A percentile compares a stretch with the other conserved stretches of the same genome.
Conservation (phyloP, 2,797 vertebrate genomes). For the Peromyscus melanophrys region DNA sequence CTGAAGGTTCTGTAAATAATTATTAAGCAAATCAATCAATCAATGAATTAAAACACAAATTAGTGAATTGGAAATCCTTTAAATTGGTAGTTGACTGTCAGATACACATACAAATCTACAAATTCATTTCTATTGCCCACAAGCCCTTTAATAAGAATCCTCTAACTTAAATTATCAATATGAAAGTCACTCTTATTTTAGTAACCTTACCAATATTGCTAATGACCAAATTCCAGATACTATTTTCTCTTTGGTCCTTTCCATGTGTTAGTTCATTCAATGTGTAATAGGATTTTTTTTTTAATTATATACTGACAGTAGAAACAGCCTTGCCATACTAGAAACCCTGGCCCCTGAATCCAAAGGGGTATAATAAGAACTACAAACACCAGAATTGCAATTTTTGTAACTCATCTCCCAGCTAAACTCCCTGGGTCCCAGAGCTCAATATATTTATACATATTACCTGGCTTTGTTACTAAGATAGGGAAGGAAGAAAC, state of each 20-base stretch:
- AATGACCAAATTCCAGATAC: slow-evolving; percentile 46
- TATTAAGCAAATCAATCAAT: slow-evolving; percentile 35
- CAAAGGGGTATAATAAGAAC: not conserved
- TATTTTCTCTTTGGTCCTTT: slow-evolving; percentile 36
- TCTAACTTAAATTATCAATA: slow-evolving; percentile 53
- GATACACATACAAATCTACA: not conserved
- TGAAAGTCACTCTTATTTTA: slow-evolving; percentile 58
- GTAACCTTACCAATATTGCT: slow-evolving; percentile 2
- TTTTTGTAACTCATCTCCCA: not conserved
- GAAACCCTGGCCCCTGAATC: not conserved
- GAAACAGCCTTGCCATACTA: not conserved
- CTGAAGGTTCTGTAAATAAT: not conserved
- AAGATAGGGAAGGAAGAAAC: not conserved
- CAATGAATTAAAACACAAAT: slow-evolving; percentile 47
- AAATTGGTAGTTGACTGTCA: not conserved
- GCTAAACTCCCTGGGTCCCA: not conserved
- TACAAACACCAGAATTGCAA: not conserved
- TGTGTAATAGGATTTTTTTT: not conserved
- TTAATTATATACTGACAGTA: not conserved
- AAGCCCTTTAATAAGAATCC: slow-evolving; percentile 42
- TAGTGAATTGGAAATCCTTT: slow-evolving; percentile 58
- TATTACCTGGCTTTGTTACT: not conserved
- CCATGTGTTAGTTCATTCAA: slow-evolving; percentile 1
- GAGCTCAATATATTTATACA: not conserved
- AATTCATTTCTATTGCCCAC: not conserved